Evolutionary conservation across 2,888 invertebrate species (phyloP), one percentile per base, ranked within the genome.

Genomic region (Coleophora deauratella): DNA sequence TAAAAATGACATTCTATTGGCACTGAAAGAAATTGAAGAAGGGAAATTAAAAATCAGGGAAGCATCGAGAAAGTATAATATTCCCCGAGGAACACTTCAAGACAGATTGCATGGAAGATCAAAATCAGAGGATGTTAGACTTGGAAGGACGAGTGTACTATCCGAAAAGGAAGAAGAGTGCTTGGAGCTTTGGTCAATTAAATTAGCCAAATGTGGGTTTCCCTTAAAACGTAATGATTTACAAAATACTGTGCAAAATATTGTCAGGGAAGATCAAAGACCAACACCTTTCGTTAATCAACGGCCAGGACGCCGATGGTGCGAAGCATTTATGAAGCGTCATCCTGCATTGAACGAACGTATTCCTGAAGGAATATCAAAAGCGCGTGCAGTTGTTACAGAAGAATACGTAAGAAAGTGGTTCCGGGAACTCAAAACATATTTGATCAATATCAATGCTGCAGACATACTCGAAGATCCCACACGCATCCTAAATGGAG

Each of bases 401-500:
- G 35, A 35, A 27, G 35, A 35, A n/a, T 35, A 21, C 6, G 21
- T 21, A 21, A 21, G 6, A 21, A 21, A 21, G 6, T 21, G 21
- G 21, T 21, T 21, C 6, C 21, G 6, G 21, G 21, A 21, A 6
- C 21, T 21, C 3, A 21, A 21, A 21, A 21, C 21, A 21, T 21
- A 21, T 21, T 21, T 21, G 6, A 21, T 21, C 6, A 21, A 21
- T 6, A 21, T 21, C 3, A 21, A 36, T 6, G 36, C 36, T 27
- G 14, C 15, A 15, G 38, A 38, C 15, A 32, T 38, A 14, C 15
- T 38, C 7, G 38, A 38, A 32, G 38, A 31, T 32, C 38, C 32
- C 14, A n/a, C 11, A 40, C 51, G 32, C 31, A 39, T 54, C 9
- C 45, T 54, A 31, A 42, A 54, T 11, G 44, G 47, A 8, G 51